Evolutionary conservation across 2,797 vertebrate species (phyloP), one percentile per base, ranked within the genome.

Genomic region (Chelmon rostratus): DNA sequence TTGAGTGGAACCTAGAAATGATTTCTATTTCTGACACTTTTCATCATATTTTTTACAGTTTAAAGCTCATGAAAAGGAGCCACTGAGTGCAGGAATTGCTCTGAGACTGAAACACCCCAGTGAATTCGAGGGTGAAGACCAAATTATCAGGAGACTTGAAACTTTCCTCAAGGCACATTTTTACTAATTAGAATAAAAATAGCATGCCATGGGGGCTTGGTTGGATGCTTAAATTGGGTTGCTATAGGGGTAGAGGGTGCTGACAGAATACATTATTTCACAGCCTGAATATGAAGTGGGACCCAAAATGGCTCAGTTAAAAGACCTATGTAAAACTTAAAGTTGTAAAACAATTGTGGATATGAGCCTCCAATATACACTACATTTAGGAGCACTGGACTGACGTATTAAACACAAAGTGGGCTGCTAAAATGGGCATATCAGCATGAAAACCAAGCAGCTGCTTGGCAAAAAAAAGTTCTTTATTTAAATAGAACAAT

Each of bases 121-220:
- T 87, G 92, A 85, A 90, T 91, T 89, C 42, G 16, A 82, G 81
- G 70, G 76, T 82, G 76, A 79, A 57, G 81, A 89, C 61, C 73
- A 81, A 92, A 91, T 88, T 74, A 80, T 85, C 91, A 83, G 82
- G 91, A 89, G 92, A 89, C 73, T 84, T 73, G 68, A 80, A 91
- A 74, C 68, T 63, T 82, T 81, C 85, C 92, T 90, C 74, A 4
- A 59, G 90, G 92, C 81, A 80, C 70, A 68, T 86, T 88, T 91
- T 79, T 77, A 88, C 93, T 93, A 93, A 95, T 96, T 95, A 93
- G 65, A 87, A 74, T 88, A 87, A 84, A 94, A 93, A 94, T 93
- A 93, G 91, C 61, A 78, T n/a, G n/a, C 79, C 67, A 38, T 18
- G 12, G 65, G 65, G 87, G 74, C 69, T 68, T 68, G 40, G 73